These are phyloP conservation scores for Chaenodraco wilsoni DNA, from an alignment of 2,797 vertebrate genomes.

Conservation along the genomic window DNA sequence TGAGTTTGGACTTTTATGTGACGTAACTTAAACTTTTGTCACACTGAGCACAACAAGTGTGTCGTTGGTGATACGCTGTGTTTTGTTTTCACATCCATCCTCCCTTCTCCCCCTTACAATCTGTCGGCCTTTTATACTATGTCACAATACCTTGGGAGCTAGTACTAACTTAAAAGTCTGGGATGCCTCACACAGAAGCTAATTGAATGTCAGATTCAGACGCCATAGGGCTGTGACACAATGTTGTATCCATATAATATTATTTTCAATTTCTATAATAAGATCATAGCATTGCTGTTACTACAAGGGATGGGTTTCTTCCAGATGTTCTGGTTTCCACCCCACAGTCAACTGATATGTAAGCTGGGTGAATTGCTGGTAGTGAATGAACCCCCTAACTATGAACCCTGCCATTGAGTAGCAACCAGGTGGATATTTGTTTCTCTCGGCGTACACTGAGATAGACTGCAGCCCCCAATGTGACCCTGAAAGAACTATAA, in stretches of 20 bases:
- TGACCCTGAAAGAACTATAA: slow-evolving; percentile 11
- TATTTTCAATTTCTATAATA: background rate
- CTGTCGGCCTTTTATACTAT: too few relatives aligned
- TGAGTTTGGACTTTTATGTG: too few relatives aligned
- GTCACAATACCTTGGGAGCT: too few relatives aligned
- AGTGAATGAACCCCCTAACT: background rate
- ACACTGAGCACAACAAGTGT: too few relatives aligned
- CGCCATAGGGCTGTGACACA: too few relatives aligned
- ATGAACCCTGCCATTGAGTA: background rate
- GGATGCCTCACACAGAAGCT: too few relatives aligned
- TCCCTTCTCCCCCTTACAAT: too few relatives aligned
- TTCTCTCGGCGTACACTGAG: slow-evolving; percentile 5
- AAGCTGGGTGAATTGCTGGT: background rate
- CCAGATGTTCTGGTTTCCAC: background rate
- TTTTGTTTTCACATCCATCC: too few relatives aligned
- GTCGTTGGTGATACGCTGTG: too few relatives aligned
- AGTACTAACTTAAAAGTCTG: too few relatives aligned
- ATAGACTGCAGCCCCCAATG: background rate
- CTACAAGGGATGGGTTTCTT: background rate
- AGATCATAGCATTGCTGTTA: background rate
- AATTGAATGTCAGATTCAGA: too few relatives aligned
- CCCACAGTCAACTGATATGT: background rate
- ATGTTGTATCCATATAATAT: background rate
- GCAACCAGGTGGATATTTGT: background rate
- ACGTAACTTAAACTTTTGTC: too few relatives aligned